Conservation (phyloP, 2,113 vertebrate genomes). For the Turdus rufiventris region DNA sequence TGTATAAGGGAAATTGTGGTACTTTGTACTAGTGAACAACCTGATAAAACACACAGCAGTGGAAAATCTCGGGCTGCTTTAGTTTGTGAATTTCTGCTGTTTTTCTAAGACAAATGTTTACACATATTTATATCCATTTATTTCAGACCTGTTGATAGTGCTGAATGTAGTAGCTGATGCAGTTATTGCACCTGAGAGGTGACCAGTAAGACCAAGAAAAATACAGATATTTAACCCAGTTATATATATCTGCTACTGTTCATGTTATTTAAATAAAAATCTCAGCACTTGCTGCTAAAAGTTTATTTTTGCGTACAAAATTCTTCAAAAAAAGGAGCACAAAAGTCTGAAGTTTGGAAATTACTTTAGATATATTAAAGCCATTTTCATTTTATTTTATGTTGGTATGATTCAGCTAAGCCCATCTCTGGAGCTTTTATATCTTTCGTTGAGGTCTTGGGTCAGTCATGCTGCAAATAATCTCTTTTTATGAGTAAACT, state of each 20-base stretch:
- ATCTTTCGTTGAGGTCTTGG: neutral
- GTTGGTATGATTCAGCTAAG: slow-evolving; percentile 12
- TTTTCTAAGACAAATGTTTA: neutral
- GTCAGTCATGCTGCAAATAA: slow-evolving; percentile 42
- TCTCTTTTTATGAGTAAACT: slow-evolving; percentile 17
- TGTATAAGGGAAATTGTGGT: neutral
- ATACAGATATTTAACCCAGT: neutral
- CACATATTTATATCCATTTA: neutral
- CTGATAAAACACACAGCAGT: neutral
- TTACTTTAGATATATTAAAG: slow-evolving; percentile 26
- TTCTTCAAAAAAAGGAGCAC: neutral
- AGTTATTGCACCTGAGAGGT: neutral
- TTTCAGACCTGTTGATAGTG: neutral
- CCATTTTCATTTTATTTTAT: slow-evolving; percentile 25
- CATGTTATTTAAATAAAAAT: neutral
- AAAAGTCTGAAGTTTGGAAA: neutral
- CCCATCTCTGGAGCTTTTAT: slow-evolving; percentile 3
- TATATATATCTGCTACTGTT: neutral
- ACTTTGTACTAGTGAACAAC: neutral
- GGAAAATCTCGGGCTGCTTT: neutral
- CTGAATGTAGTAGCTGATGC: neutral
- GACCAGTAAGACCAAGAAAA: neutral
- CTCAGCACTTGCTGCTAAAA: neutral
- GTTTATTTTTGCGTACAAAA: neutral
- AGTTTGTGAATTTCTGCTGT: neutral